Conservation (phyloP, 2,113 vertebrate species). For the Cranoglanis bouderius region DNA sequence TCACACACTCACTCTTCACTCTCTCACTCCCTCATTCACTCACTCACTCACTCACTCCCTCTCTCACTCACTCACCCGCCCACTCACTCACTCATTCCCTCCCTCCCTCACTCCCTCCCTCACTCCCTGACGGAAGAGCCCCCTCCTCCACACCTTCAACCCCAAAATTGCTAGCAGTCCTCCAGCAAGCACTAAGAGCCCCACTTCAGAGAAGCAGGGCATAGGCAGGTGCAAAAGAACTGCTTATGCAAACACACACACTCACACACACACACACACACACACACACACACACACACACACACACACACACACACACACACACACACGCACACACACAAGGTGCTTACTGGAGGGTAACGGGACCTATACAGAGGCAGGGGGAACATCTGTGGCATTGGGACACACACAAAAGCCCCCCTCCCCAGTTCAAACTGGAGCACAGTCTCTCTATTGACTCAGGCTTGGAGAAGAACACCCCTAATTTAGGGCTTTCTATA, state of each 20-base stretch:
- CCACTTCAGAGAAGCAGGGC: background rate
- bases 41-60: background rate
- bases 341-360: slow-evolving; percentile 40
- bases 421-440: slow-evolving; percentile 48
- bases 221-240: slow-evolving; percentile 32
- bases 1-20: too few species aligned
- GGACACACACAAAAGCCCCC: slow-evolving; percentile 54
- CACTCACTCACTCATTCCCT: too few species aligned
- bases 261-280: slow-evolving; percentile 46
- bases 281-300: slow-evolving; percentile 46
- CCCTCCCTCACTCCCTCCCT: background rate
- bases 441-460: slow-evolving; percentile 49
- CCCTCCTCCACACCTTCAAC: background rate
- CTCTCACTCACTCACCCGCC: too few species aligned
- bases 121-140: background rate
- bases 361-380: slow-evolving; percentile 44
- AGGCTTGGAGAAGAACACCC: slow-evolving; percentile 44
- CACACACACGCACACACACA: slow-evolving; percentile 41
- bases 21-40: too few species aligned
- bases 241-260: slow-evolving; percentile 42
- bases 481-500: slow-evolving; percentile 60
- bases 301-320: slow-evolving; percentile 45
- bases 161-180: background rate
- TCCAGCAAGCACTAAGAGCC: slow-evolving; percentile 14
- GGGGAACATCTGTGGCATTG: slow-evolving; percentile 60